Conservation (phyloP, 92 coral and sea anemone species). For the Zoanthus solanderi region DNA sequence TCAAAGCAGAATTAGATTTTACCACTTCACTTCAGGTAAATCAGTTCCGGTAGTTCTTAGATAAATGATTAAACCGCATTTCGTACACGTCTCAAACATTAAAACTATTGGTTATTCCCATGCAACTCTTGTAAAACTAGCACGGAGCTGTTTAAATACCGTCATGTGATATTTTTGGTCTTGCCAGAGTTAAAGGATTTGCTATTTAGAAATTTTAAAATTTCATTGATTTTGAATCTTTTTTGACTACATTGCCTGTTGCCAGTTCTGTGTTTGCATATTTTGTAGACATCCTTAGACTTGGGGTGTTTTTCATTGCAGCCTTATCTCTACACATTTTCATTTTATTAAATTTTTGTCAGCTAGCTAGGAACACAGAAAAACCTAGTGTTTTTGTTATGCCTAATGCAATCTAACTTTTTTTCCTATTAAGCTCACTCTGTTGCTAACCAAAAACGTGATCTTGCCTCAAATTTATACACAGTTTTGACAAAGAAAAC, state of each 20-base stretch:
- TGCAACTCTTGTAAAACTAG: not conserved
- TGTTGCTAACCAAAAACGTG: not conserved
- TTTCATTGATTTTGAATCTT: not conserved
- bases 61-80: not conserved
- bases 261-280: not conserved
- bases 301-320: not conserved
- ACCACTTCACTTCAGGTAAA: not conserved
- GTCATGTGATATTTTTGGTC: not conserved
- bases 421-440: not conserved
- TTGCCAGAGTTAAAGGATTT: not conserved
- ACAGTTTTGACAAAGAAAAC: not conserved
- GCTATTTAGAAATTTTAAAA: not conserved
- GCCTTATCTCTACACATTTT: not conserved
- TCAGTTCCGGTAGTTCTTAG: not conserved
- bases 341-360: no score
- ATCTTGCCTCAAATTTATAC: not conserved
- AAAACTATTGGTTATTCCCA: not conserved
- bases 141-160: slow-evolving; percentile 25
- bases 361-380: not conserved
- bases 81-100: not conserved
- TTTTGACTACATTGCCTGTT: not conserved
- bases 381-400: not conserved
- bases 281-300: not conserved
- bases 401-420: not conserved
- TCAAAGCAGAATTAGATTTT: not conserved